Evolutionary conservation across 1,140 invertebrate genomes (phyloP).

Genomic region (Argopecten irradians): DNA sequence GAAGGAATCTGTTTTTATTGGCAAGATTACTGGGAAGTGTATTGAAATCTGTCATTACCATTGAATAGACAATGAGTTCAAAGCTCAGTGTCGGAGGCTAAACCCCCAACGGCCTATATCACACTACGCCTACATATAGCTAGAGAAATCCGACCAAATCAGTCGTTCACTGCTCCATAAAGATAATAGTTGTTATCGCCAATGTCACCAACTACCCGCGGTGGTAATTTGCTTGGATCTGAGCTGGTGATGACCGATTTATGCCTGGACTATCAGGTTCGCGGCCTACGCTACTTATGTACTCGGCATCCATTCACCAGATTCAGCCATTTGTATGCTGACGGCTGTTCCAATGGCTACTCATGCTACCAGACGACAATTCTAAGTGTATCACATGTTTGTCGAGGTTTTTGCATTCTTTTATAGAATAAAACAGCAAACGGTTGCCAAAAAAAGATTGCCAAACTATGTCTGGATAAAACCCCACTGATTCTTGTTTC

Average conservation of each 20-base stretch:
- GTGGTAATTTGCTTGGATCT: neutral
- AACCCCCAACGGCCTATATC: neutral
- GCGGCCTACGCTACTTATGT: neutral
- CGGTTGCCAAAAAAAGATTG: neutral
- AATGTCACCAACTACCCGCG: neutral
- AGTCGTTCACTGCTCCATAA: neutral
- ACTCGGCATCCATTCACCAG: neutral
- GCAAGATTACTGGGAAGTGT: neutral
- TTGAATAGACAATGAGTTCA: neutral
- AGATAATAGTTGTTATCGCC: neutral
- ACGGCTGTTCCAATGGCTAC: neutral
- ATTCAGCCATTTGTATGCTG: neutral
- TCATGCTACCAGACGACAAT: neutral
- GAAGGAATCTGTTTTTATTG: neutral
- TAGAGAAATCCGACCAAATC: neutral
- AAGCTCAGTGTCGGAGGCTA: neutral
- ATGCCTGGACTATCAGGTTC: neutral
- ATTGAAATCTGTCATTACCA: neutral
- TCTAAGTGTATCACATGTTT: slow-evolving; percentile 8
- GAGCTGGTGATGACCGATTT: neutral
- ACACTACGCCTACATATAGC: neutral
- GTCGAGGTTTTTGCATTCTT: slow-evolving; percentile 1
- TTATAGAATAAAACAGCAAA: neutral
- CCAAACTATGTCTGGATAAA: neutral
- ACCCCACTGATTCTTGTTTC: neutral